phyloP scores from a whole-genome alignment of 1,140 invertebrate species.

The Lasioglossum albipes region DNA sequence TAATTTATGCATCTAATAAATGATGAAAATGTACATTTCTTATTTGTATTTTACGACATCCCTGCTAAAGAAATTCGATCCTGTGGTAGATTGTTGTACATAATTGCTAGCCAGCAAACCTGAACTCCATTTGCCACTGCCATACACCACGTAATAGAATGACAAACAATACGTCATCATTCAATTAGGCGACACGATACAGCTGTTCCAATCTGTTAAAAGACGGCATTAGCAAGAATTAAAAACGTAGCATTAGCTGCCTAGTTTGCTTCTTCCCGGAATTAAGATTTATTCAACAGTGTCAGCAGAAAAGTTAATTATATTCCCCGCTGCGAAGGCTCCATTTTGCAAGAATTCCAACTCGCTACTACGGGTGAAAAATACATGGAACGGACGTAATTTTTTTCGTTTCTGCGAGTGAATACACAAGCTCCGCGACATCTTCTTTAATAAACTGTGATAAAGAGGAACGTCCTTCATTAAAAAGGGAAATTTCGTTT shows the following conservation, averaged over 20 bases:
- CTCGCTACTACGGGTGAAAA: neutral
- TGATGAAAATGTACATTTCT: no score
- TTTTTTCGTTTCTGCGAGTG: neutral
- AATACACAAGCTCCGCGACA: neutral
- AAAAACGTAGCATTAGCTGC: neutral
- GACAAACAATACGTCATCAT: no score
- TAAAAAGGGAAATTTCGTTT: neutral
- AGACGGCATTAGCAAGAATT: neutral
- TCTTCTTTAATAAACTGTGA: conserved; percentile 3
- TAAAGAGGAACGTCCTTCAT: neutral
- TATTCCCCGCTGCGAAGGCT: neutral
- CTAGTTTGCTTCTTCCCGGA: neutral
- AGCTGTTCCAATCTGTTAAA: neutral
- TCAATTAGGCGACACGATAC: neutral
- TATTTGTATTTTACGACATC: no score
- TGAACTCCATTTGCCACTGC: no score
- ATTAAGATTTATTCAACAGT: neutral
- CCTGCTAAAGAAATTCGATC: no score
- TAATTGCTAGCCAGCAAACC: no score
- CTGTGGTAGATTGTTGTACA: no score
- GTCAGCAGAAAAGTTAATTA: neutral
- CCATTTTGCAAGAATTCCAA: neutral
- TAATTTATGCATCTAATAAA: no score
- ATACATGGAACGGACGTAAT: conserved; percentile 2
- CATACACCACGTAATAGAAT: no score